Evolutionary conservation across 2,113 vertebrate species (phyloP).

Genomic region (Coreoperca whiteheadi): DNA sequence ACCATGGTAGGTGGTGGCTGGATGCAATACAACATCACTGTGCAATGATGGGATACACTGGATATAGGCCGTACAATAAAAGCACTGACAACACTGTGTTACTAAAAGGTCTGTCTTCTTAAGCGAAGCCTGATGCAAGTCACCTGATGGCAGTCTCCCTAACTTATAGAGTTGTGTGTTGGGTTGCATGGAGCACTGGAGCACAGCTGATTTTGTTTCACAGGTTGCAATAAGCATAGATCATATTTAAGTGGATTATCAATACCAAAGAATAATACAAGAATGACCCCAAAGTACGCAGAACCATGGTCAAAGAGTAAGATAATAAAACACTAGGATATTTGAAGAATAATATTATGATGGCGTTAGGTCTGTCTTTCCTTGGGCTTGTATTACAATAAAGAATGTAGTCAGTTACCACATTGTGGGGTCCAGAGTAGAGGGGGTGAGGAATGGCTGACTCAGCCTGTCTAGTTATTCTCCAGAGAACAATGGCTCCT

Average conservation of each 20-base stretch:
- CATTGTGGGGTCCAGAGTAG: neutral
- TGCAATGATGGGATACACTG: neutral
- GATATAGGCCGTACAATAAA: neutral
- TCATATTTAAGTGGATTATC: neutral
- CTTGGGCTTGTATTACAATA: neutral
- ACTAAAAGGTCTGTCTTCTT: neutral
- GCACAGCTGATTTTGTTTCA: neutral
- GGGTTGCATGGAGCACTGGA: neutral
- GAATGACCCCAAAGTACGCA: neutral
- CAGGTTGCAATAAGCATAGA: too few species aligned
- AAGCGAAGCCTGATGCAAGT: neutral
- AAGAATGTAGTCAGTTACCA: too few species aligned
- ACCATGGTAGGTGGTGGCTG: too few species aligned
- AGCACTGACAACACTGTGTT: neutral
- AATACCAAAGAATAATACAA: too few species aligned
- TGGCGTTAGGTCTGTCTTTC: neutral
- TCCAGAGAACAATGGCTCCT: constrained; percentile 20
- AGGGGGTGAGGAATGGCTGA: neutral
- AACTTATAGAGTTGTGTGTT: neutral
- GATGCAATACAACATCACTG: neutral
- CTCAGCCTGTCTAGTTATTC: constrained; percentile 3
- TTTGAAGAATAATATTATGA: too few species aligned
- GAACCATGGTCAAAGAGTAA: neutral
- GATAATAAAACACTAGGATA: too few species aligned
- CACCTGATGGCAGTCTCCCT: neutral